These are phyloP conservation scores for Hemitrygon akajei DNA, from an alignment of 2,797 vertebrate species.

Conservation along the genomic window DNA sequence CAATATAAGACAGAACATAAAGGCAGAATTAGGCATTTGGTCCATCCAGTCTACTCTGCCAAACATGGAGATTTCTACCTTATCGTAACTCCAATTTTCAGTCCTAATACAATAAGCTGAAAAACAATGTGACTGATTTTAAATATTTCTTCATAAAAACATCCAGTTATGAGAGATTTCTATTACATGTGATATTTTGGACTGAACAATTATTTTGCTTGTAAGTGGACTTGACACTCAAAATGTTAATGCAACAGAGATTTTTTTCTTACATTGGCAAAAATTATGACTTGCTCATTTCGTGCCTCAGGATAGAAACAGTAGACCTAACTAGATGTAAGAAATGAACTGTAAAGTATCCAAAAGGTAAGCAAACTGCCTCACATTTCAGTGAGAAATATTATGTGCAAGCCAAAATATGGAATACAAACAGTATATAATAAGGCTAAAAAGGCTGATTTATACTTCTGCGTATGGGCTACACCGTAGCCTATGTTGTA, in stretches of 20 bases:
- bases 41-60: too few species aligned
- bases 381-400: background rate
- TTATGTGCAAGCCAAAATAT: background rate
- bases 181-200: background rate
- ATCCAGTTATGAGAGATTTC: background rate
- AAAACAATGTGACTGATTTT: background rate
- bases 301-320: background rate
- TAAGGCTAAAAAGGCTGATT: too few species aligned
- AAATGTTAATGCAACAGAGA: background rate
- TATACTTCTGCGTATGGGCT: too few species aligned
- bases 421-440: background rate
- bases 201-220: background rate
- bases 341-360: background rate
- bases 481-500: too few species aligned
- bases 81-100: background rate
- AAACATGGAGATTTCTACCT: too few species aligned
- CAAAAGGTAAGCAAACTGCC: background rate
- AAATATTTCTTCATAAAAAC: background rate
- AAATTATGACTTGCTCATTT: background rate
- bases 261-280: background rate
- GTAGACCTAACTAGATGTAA: background rate
- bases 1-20: background rate
- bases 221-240: background rate
- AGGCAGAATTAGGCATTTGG: too few species aligned
- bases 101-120: background rate